These are phyloP conservation scores for Zaprionus inermis DNA, from an alignment of 1,140 invertebrate genomes.

Conservation along the genomic window DNA sequence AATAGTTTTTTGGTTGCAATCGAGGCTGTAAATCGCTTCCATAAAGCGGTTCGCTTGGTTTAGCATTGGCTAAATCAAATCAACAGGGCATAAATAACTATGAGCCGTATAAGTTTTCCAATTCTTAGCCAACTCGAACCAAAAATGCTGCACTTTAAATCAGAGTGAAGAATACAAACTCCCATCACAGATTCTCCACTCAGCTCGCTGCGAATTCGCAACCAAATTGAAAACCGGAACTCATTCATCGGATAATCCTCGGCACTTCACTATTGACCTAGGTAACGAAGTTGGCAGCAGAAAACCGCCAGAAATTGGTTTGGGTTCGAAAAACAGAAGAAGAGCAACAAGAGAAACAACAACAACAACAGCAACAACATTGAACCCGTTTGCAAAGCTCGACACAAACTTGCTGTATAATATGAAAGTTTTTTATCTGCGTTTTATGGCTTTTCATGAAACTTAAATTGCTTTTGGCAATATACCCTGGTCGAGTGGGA, in stretches of 20 bases:
- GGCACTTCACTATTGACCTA: conserved; percentile 21
- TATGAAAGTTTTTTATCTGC: conserved; percentile 24
- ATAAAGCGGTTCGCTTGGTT: neutral
- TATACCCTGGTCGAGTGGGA: neutral
- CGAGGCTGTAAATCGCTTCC: conserved; percentile 3
- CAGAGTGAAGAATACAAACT: no score
- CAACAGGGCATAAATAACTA: neutral
- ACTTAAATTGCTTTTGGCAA: conserved; percentile 40
- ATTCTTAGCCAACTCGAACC: neutral
- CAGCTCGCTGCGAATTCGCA: no score
- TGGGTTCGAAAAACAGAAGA: neutral
- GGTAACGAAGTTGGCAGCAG: conserved; percentile 3
- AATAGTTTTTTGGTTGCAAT: neutral
- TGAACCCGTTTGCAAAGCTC: conserved; percentile 5
- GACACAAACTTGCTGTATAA: conserved; percentile 2
- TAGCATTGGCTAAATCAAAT: neutral
- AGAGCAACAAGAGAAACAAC: conserved; percentile 1
- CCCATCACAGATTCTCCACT: no score
- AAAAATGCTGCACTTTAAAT: neutral
- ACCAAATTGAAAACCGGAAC: neutral
- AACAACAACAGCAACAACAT: neutral
- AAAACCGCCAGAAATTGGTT: neutral
- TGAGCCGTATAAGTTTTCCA: neutral
- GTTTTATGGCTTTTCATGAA: conserved; percentile 27
- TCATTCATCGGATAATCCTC: conserved; percentile 4